phyloP scores from a whole-genome alignment of 2,797 vertebrate genomes.

The Heterohyrax brucei region DNA sequence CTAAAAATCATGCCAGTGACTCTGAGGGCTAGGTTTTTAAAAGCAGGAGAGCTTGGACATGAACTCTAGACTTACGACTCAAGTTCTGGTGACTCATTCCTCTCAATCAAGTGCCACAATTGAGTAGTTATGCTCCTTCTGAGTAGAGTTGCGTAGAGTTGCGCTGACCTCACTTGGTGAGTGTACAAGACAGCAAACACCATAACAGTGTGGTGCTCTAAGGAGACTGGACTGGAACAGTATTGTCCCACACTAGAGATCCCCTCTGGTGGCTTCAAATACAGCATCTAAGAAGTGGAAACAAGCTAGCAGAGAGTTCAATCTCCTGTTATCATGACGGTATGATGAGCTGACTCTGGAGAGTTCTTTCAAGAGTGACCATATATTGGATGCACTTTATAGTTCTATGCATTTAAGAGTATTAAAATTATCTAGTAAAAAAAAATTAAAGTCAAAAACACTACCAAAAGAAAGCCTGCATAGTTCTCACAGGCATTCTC shows the following conservation, averaged over 20 bases:
- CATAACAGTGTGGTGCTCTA: not conserved
- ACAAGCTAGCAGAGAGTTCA: fast-evolving
- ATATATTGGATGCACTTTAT: no score
- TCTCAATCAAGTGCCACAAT: not conserved
- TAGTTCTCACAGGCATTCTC: fast-evolving
- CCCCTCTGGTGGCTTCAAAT: not conserved
- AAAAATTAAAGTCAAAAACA: not conserved
- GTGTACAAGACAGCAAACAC: not conserved
- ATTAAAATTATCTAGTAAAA: not conserved
- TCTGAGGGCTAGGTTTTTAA: not conserved
- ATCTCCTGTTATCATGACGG: not conserved
- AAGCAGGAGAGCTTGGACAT: not conserved
- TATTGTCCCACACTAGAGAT: not conserved
- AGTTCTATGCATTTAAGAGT: no score
- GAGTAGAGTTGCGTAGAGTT: not conserved
- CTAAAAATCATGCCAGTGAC: fast-evolving
- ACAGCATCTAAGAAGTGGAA: not conserved
- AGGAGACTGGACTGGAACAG: not conserved
- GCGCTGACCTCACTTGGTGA: not conserved
- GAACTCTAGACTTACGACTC: not conserved
- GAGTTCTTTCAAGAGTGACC: not conserved
- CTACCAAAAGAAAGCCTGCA: not conserved
- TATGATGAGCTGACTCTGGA: not conserved
- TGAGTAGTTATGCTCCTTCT: not conserved
- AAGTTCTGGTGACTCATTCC: not conserved